Conservation (phyloP, 2,797 vertebrate genomes). For the Hephaestus fuliginosus region DNA sequence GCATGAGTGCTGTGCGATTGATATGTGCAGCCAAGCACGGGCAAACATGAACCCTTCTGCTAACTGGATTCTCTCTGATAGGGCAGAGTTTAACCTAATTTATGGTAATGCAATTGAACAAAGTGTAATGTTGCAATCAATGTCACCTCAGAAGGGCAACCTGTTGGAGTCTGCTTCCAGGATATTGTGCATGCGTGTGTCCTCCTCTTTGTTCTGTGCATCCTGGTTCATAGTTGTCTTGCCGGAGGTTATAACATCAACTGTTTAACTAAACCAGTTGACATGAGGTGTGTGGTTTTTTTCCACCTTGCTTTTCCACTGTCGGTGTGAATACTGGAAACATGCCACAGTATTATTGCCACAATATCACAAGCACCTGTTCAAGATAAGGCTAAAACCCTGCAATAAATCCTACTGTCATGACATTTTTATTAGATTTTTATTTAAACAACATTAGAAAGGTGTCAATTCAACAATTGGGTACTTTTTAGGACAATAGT, state of each 20-base stretch:
- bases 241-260: slow-evolving; percentile 22
- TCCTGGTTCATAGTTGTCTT: slow-evolving; percentile 34
- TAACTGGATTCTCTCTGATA: slow-evolving; percentile 51
- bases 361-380: background rate
- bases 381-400: background rate
- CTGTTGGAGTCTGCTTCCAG: slow-evolving; percentile 29
- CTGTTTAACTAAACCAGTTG: slow-evolving; percentile 32
- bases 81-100: slow-evolving; percentile 57
- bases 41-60: slow-evolving; percentile 44
- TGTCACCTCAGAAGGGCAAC: slow-evolving; percentile 31
- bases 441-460: background rate
- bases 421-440: background rate
- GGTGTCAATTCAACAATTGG: background rate
- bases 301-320: background rate
- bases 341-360: background rate
- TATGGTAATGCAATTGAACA: slow-evolving; percentile 56
- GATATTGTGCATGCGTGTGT: background rate
- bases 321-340: slow-evolving; percentile 3
- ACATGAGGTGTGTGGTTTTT: slow-evolving; percentile 9
- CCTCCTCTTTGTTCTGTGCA: background rate
- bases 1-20: slow-evolving; percentile 6
- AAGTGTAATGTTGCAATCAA: slow-evolving; percentile 37
- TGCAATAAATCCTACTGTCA: background rate
- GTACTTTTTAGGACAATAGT: background rate
- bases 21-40: slow-evolving; percentile 31